A percentile compares a stretch with the other conserved stretches of the same genome.
Conservation (phyloP, 2,888 invertebrate genomes). For the Lamellibrachia columna region DNA sequence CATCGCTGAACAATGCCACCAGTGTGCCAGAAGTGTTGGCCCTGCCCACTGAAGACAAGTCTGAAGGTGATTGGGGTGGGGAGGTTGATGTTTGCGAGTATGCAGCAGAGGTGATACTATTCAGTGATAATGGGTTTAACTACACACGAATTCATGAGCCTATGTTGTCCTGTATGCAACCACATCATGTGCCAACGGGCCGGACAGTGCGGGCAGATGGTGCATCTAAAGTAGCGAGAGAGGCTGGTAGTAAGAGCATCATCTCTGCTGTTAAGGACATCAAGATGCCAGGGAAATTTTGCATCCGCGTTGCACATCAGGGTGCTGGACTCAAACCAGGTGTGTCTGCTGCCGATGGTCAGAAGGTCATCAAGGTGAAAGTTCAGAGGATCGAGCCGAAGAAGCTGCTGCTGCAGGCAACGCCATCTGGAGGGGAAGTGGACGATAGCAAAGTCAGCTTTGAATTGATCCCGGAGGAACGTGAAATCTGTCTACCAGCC, state of each 20-base stretch:
- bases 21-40: background rate
- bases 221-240: background rate
- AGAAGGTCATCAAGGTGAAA: conserved; percentile 23
- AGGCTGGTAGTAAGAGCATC: conserved; percentile 21
- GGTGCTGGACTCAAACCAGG: background rate
- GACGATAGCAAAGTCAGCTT: background rate
- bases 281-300: background rate
- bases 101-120: background rate
- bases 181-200: background rate
- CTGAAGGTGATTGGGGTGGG: background rate
- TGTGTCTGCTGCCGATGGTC: background rate
- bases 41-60: background rate
- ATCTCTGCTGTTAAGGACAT: background rate
- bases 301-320: background rate
- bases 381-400: conserved; percentile 19
- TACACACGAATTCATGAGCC: background rate
- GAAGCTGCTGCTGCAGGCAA: background rate
- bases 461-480: background rate
- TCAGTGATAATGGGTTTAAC: background rate
- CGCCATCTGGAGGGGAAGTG: background rate
- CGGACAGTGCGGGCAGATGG: background rate
- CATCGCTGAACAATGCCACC: background rate
- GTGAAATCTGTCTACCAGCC: conserved; percentile 17
- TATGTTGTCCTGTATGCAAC: background rate
- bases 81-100: background rate